Evolutionary conservation across 1,140 invertebrate genomes (phyloP), one percentile per base, ranked within the genome.

Genomic region (Mya arenaria): DNA sequence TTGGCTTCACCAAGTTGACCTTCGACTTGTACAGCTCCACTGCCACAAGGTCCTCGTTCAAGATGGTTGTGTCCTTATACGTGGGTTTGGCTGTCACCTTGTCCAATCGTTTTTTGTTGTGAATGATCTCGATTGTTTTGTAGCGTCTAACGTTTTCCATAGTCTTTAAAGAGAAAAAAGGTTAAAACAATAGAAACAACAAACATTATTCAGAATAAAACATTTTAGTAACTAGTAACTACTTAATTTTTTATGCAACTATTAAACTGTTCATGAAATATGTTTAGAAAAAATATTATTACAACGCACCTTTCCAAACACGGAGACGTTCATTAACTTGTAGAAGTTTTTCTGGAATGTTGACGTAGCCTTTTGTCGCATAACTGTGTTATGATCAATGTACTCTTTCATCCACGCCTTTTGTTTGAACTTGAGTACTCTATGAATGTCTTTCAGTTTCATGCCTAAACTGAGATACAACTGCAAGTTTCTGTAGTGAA

Each of bases 331-430:
- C 84, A 92, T 89, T 17, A 93, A 73, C 88, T 94, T 94, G 78
- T 81, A 94, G 69, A 92, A 89, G 68, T 93, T 89, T 87, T 93
- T 91, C 83, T 91, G 88, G 85, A 93, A 93, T 34, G 87, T 88
- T 74, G 87, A 91, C 32, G 77, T 90, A 25, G 93, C 89, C 56
- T 84, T 60, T 69, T 84, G 89, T 87, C 92, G 83, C 25, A 89
- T 63, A 4, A 34, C 36, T 23, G 63, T 37, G 44, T 85, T 87
- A 17, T 75, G 23, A 19, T 73, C 36, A 17, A 85, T 82, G 62
- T 87, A 82, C 37, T 65, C 63, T 37, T 78, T 69, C 73, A 82
- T 65, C 63, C 74, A 13, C n/a, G 28, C 39, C 15, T n/a, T 10
- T 36, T 32, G 10, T 13, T 28, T n/a, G n/a, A 23, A 28, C 36